phyloP scores from a whole-genome alignment of 2,797 vertebrate species.

The Sebastes trivittatus region DNA sequence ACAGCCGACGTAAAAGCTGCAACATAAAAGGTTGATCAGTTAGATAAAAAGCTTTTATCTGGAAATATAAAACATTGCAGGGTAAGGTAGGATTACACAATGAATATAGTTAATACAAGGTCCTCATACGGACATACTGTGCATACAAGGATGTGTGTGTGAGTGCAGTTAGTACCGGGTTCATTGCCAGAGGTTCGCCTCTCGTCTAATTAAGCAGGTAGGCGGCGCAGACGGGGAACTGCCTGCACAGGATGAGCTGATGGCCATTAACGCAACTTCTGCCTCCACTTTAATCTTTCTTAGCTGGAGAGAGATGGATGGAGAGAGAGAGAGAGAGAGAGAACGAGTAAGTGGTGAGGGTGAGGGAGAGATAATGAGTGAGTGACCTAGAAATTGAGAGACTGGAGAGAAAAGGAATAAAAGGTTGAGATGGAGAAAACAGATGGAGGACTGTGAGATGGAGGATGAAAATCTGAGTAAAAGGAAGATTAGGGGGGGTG shows the following conservation, averaged over 20 bases:
- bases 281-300: conserved; percentile 47
- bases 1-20: not conserved
- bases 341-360: not conserved
- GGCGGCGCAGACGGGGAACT: conserved; percentile 28
- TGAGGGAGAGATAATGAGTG: not conserved
- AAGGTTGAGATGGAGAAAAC: not conserved
- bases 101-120: not conserved
- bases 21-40: not conserved
- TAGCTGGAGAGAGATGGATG: conserved; percentile 21
- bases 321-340: not conserved
- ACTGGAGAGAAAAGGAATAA: not conserved
- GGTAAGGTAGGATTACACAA: not conserved
- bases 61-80: not conserved
- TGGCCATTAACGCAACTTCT: conserved; percentile 45
- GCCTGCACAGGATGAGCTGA: conserved; percentile 46
- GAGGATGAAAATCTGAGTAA: not conserved
- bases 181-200: conserved; percentile 26
- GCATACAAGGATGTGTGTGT: not conserved
- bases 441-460: not conserved
- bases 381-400: conserved; percentile 33
- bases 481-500: not conserved
- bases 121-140: not conserved
- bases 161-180: not conserved
- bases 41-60: not conserved
- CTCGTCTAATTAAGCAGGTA: conserved; percentile 59